These are phyloP conservation scores for Platygyra sinensis DNA, from an alignment of 64 coral and sea anemone genomes.

Conservation along the genomic window DNA sequence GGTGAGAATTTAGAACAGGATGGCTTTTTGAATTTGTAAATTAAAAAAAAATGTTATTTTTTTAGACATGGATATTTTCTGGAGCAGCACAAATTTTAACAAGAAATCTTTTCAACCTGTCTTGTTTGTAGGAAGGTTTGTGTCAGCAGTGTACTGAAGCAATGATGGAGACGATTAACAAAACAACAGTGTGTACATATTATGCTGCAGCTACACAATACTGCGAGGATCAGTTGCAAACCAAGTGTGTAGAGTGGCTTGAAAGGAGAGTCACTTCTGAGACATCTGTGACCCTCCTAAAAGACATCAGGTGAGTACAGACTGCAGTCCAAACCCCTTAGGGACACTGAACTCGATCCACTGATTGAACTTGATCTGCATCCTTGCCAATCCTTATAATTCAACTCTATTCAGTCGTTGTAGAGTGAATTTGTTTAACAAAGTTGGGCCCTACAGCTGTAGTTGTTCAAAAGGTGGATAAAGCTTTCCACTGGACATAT, in stretches of 20 bases:
- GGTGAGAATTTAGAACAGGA: constrained; percentile 32
- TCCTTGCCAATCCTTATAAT: too few relatives aligned
- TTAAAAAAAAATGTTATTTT: not conserved
- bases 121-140: constrained; percentile 69
- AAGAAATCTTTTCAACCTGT: not conserved
- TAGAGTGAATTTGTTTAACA: too few relatives aligned
- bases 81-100: not conserved
- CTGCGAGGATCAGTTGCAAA: constrained; percentile 62
- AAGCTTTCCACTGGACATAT: too few relatives aligned
- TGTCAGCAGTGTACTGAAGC: constrained; percentile 81
- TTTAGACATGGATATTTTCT: not conserved
- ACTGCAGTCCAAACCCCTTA: not conserved
- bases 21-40: not conserved
- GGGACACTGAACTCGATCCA: not conserved
- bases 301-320: constrained; percentile 70
- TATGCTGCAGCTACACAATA: constrained; percentile 71
- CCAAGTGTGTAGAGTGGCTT: constrained; percentile 91
- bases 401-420: too few relatives aligned
- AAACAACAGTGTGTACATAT: constrained; percentile 85
- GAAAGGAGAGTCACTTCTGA: constrained; percentile 85
- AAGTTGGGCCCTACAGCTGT: too few relatives aligned
- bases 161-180: constrained; percentile 93
- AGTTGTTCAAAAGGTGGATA: too few relatives aligned
- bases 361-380: too few relatives aligned
- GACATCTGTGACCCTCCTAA: constrained; percentile 71